Percentiles rank a stretch among this genome's conserved stretches.
phyloP scores from a whole-genome alignment of 2,113 vertebrate species.

The Protobothrops mucrosquamatus region DNA sequence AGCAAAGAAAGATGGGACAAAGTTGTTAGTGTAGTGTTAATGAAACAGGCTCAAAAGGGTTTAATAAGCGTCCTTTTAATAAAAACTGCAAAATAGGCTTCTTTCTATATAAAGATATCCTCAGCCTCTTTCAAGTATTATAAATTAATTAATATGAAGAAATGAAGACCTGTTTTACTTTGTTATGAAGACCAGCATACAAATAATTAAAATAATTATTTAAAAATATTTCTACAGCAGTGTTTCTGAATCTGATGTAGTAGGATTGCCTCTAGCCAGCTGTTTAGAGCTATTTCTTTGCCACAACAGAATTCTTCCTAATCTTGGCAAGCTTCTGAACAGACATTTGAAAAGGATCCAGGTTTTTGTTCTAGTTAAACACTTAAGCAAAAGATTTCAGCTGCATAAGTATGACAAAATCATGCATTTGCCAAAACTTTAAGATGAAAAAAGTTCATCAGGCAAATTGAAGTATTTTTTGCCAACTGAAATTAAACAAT shows the following conservation, averaged over 20 bases:
- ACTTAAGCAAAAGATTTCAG: neutral
- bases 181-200: neutral
- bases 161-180: neutral
- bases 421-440: neutral
- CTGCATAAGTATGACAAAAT: neutral
- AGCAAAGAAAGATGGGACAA: conserved; percentile 63
- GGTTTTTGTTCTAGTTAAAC: neutral
- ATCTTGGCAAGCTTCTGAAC: neutral
- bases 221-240: neutral
- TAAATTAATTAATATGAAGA: conserved; percentile 16
- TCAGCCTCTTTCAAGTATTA: neutral
- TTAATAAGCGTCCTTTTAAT: conserved; percentile 23
- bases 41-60: conserved; percentile 18
- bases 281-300: neutral
- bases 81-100: conserved; percentile 25
- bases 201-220: neutral
- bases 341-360: neutral
- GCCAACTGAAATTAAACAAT: neutral
- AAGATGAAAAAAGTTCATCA: neutral
- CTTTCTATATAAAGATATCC: neutral
- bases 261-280: neutral
- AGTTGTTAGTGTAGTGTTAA: conserved; percentile 54
- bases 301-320: neutral
- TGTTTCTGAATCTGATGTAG: neutral
- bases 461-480: neutral